A percentile compares a stretch with the other conserved stretches of the same genome.
Conservation (phyloP, 2,797 vertebrate species). For the Brotogeris chrysoptera region DNA sequence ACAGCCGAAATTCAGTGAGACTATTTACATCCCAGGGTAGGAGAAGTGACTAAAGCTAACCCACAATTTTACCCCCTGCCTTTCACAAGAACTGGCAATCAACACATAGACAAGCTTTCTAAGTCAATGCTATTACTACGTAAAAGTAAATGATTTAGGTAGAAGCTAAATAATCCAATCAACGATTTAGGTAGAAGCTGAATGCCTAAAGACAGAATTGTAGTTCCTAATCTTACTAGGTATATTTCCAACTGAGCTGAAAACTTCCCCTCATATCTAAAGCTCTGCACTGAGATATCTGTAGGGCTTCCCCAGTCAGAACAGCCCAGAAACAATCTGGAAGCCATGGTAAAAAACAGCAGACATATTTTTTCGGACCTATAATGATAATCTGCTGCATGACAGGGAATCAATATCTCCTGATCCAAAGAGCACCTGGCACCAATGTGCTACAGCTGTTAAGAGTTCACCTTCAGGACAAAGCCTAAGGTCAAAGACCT, state of each 20-base stretch:
- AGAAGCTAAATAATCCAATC: neutral
- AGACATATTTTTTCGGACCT: neutral
- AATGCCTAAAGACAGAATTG: neutral
- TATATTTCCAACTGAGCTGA: neutral
- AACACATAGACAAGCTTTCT: neutral
- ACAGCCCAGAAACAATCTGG: neutral
- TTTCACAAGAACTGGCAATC: neutral
- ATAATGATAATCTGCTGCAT: neutral
- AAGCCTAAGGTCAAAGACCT: slow-evolving; percentile 9
- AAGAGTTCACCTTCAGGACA: slow-evolving; percentile 31
- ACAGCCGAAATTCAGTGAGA: neutral
- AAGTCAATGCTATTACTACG: neutral
- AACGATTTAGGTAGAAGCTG: neutral
- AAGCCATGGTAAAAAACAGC: neutral
- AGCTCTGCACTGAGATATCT: neutral
- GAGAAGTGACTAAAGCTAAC: neutral
- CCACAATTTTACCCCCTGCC: neutral
- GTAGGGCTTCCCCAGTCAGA: neutral
- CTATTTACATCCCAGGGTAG: neutral
- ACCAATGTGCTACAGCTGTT: neutral
- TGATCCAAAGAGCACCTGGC: neutral
- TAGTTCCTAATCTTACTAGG: neutral
- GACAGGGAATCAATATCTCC: neutral
- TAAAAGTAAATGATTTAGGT: neutral
- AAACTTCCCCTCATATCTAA: neutral